These are phyloP conservation scores for Perizoma affinitatum DNA, from an alignment of 2,888 invertebrate species.

Conservation along the genomic window DNA sequence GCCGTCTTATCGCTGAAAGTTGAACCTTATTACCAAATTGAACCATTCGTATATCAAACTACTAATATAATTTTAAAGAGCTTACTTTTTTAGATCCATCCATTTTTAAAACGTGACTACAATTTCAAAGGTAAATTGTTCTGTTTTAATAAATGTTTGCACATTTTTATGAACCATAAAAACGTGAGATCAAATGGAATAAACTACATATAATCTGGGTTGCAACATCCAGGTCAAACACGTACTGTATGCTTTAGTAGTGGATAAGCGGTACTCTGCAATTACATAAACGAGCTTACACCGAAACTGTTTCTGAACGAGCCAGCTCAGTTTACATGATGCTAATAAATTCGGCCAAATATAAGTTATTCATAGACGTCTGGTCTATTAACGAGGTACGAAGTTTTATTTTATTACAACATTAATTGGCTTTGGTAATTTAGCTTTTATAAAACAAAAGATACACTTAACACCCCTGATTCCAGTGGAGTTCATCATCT, in stretches of 20 bases:
- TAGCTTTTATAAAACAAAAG: too few relatives aligned
- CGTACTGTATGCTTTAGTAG: constrained; percentile 29
- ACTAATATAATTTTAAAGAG: neutral
- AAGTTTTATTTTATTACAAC: too few relatives aligned
- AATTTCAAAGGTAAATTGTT: constrained; percentile 9
- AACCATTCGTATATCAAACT: too few relatives aligned
- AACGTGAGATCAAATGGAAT: constrained; percentile 22
- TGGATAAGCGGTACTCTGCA: constrained; percentile 36
- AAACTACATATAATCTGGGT: constrained; percentile 22
- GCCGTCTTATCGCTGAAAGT: too few relatives aligned
- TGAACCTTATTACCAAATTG: too few relatives aligned
- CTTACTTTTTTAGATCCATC: neutral
- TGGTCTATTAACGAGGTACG: too few relatives aligned
- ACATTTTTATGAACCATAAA: constrained; percentile 14
- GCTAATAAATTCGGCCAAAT: neutral
- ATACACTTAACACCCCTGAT: too few relatives aligned
- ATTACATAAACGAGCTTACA: constrained; percentile 35
- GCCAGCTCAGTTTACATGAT: constrained; percentile 11
- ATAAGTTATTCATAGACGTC: too few relatives aligned
- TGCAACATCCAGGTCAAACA: constrained; percentile 34
- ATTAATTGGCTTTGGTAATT: too few relatives aligned
- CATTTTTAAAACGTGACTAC: constrained; percentile 7
- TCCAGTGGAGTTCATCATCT: too few relatives aligned
- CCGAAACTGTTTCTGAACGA: constrained; percentile 31
- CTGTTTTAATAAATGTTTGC: constrained; percentile 15